Evolutionary conservation across 2,113 vertebrate species (phyloP).

Genomic region (Amphiprion percula): DNA sequence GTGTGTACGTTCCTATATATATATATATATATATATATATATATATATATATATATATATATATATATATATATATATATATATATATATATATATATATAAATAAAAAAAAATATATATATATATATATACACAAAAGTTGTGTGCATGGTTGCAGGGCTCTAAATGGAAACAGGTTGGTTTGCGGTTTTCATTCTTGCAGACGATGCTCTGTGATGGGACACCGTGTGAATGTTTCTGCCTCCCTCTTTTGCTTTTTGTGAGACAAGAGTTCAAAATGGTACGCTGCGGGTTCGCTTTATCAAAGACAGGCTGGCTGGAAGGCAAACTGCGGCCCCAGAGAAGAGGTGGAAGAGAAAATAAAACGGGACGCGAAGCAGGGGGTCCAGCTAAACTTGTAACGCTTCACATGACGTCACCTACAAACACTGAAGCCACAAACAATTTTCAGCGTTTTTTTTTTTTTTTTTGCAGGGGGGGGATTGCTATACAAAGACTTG

Average conservation of each 20-base stretch:
- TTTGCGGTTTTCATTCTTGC: slow-evolving; percentile 70
- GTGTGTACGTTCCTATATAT: neutral
- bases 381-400: slow-evolving; percentile 39
- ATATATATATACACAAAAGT: slow-evolving; percentile 11
- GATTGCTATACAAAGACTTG: slow-evolving; percentile 47
- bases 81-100: neutral
- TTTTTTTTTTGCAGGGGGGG: slow-evolving; percentile 22
- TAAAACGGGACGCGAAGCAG: slow-evolving; percentile 15
- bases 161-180: slow-evolving; percentile 81
- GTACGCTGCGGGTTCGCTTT: slow-evolving; percentile 38
- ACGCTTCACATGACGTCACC: slow-evolving; percentile 61
- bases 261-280: slow-evolving; percentile 24
- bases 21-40: neutral
- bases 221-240: slow-evolving; percentile 61
- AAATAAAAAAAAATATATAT: no score
- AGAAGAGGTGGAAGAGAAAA: slow-evolving; percentile 24
- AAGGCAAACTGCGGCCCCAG: slow-evolving; percentile 21
- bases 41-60: neutral
- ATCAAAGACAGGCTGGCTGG: slow-evolving; percentile 54
- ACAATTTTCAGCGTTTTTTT: slow-evolving; percentile 12
- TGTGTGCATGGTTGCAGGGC: slow-evolving; percentile 54
- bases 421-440: slow-evolving; percentile 44
- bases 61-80: neutral
- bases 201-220: slow-evolving; percentile 60
- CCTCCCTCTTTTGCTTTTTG: slow-evolving; percentile 30